phyloP scores from a whole-genome alignment of 2,797 vertebrate species.

The Lacerta agilis region DNA sequence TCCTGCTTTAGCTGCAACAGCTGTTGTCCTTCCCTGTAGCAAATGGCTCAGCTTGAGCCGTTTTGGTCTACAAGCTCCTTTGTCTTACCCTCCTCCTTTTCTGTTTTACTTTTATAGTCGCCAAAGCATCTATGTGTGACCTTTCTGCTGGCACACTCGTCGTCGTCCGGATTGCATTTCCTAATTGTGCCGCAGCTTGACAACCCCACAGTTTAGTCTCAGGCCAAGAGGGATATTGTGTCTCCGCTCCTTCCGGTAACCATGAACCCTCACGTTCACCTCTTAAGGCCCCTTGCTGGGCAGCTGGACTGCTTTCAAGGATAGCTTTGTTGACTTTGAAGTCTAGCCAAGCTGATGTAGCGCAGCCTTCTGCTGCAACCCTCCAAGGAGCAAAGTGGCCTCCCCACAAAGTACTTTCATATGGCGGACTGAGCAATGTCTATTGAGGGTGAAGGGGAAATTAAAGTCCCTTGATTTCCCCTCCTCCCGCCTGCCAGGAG shows the following conservation, averaged over 20 bases:
- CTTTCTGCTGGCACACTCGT: not conserved
- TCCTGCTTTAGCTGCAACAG: too few relatives aligned
- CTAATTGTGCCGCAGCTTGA: not conserved
- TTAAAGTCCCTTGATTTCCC: constrained; percentile 31
- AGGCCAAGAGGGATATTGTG: not conserved
- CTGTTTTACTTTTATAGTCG: not conserved
- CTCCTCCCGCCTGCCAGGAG: constrained; percentile 29
- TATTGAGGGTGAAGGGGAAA: constrained; percentile 47
- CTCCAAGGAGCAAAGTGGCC: constrained; percentile 38
- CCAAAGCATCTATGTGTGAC: not conserved
- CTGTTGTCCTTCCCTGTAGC: not conserved
- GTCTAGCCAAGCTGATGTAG: constrained; percentile 21
- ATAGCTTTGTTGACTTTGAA: constrained; percentile 9
- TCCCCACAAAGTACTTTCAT: constrained; percentile 28
- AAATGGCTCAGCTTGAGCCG: not conserved
- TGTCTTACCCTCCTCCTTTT: not conserved
- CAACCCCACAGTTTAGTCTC: too few relatives aligned
- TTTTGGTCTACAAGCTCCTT: not conserved
- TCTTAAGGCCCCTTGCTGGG: not conserved
- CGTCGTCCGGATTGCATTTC: not conserved
- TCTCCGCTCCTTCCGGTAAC: not conserved
- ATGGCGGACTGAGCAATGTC: not conserved
- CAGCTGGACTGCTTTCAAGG: not conserved
- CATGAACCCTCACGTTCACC: not conserved
- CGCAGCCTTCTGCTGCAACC: constrained; percentile 14